Conservation (phyloP, 2,888 invertebrate genomes). For the Abrostola triplasia region DNA sequence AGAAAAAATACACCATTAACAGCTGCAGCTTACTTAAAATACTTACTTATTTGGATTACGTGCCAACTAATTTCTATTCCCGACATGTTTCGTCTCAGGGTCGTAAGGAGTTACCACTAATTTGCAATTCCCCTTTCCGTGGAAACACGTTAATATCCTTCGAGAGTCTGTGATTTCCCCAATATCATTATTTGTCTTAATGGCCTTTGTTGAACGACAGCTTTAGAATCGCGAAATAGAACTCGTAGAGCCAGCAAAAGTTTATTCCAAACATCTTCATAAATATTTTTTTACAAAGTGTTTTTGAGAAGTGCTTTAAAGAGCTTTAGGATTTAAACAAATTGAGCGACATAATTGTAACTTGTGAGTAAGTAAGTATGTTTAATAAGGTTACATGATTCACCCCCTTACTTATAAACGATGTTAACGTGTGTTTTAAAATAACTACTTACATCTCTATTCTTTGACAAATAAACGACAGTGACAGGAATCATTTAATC, state of each 20-base stretch:
- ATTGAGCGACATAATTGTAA: too few relatives aligned
- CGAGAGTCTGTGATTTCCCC: conserved; percentile 67
- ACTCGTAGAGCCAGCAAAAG: not conserved
- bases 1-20: conserved; percentile 8
- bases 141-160: conserved; percentile 75
- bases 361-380: not conserved
- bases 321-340: too few relatives aligned
- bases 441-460: too few relatives aligned
- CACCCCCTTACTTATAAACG: too few relatives aligned
- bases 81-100: conserved; percentile 57
- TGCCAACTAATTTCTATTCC: conserved; percentile 61
- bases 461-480: too few relatives aligned
- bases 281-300: not conserved
- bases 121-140: conserved; percentile 72
- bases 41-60: conserved; percentile 39
- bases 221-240: conserved; percentile 32
- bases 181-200: conserved; percentile 70
- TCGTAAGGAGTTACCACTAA: conserved; percentile 59
- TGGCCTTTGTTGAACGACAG: conserved; percentile 62
- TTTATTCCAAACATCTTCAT: too few relatives aligned
- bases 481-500: too few relatives aligned
- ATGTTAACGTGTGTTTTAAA: too few relatives aligned
- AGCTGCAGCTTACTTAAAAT: conserved; percentile 17
- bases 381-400: too few relatives aligned
- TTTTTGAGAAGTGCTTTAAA: too few relatives aligned